Base-by-base conservation (phyloP, 2,113 vertebrate species). In the Pseudopodoces humilis region DNA sequence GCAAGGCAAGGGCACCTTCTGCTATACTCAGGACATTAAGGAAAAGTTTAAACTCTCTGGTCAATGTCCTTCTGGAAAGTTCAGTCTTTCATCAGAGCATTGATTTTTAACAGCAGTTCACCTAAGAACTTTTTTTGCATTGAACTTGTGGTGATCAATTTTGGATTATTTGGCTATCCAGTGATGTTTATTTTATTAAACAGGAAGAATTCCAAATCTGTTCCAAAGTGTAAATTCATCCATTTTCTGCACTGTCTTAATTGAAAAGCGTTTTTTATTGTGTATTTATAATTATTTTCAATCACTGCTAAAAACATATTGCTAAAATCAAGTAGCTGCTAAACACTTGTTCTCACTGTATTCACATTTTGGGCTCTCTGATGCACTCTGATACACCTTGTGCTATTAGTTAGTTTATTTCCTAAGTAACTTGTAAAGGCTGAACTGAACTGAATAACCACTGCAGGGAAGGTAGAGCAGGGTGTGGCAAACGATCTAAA, bases 91-190 rank as follows among this genome's bases (percentile, higher is more conserved):
- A 9, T 64, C 41, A 74, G 5, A 72, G 1, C 24, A 60, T 21
- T 56, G 14, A 14, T n/a, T 76, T 75, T 85, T 75, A 88, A 41
- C 25, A 63, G 28, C 14, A 52, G 10, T 21, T 71, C 28, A n/a
- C 6, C 58, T 41, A 52, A 58, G 11, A 11, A 41, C 3, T 35
- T 64, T 41, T 58, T 43, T 55, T 5, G 21, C 0, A 0, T 16
- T 77, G 39, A 69, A 35, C 35, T 80, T 27, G 0, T 39, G 6
- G 20, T 55, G 16, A 49, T 7, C 4, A 14, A 10, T 68, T 68
- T 80, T 52, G 11, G 14, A 44, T 68, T 83, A 60, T 77, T 80
- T 53, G 5, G 22, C 7, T 70, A 44, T 47, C 13, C n/a, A 80
- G 41, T 39, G 0, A 12, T 19, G 4, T 27, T 83, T 65, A 56